Evolutionary conservation across 1,140 invertebrate genomes (phyloP).

Genomic region (Andrena cerasifolii): DNA sequence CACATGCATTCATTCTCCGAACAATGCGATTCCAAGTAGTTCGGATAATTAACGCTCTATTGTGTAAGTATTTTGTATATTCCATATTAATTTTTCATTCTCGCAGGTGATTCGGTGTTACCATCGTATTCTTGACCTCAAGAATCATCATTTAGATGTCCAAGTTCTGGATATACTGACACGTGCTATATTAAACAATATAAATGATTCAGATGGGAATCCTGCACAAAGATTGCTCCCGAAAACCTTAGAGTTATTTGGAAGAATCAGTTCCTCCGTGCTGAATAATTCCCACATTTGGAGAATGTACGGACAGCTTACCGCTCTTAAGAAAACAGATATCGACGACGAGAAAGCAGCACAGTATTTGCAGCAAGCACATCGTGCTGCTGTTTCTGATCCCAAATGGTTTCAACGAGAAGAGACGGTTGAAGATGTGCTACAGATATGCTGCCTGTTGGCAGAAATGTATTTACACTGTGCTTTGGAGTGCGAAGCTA

Average conservation of each 20-base stretch:
- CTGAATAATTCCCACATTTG: slow-evolving; percentile 89
- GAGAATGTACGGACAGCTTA: slow-evolving; percentile 90
- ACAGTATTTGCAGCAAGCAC: slow-evolving; percentile 85
- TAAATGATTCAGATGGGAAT: slow-evolving; percentile 84
- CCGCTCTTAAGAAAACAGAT: slow-evolving; percentile 79
- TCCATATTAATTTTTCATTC: slow-evolving; percentile 18
- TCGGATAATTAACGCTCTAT: too few species aligned
- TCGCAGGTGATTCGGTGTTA: slow-evolving; percentile 90
- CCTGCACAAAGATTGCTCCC: slow-evolving; percentile 83
- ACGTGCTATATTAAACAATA: slow-evolving; percentile 86
- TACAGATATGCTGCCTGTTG: slow-evolving; percentile 80
- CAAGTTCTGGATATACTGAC: slow-evolving; percentile 90
- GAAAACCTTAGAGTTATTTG: slow-evolving; percentile 90
- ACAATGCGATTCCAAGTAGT: too few species aligned
- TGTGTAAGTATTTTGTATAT: slow-evolving; percentile 38
- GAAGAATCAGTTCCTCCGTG: slow-evolving; percentile 88
- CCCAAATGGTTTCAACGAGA: slow-evolving; percentile 85
- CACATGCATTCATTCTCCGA: too few species aligned
- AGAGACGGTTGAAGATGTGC: slow-evolving; percentile 78
- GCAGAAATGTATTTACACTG: slow-evolving; percentile 77
- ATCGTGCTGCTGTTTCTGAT: slow-evolving; percentile 84
- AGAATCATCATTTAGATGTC: slow-evolving; percentile 90
- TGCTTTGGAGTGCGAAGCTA: slow-evolving; percentile 64
- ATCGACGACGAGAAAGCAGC: slow-evolving; percentile 83
- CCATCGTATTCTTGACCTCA: slow-evolving; percentile 92